Conservation (phyloP, 2,888 invertebrate genomes). For the Troglohyphantes excavatus region DNA sequence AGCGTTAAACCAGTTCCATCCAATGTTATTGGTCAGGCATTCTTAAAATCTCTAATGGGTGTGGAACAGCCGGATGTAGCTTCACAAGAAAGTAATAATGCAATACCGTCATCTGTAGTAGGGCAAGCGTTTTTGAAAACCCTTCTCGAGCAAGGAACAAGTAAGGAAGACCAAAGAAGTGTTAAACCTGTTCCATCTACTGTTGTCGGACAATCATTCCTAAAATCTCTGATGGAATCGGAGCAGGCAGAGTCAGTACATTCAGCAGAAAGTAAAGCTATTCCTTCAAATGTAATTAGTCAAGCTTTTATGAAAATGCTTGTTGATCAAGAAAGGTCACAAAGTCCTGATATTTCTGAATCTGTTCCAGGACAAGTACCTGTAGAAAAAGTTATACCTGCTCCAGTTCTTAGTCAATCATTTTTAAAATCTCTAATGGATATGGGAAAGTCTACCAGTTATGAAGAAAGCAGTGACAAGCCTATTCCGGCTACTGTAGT, state of each 20-base stretch:
- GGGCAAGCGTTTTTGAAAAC: conserved; percentile 69
- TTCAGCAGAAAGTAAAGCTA: conserved; percentile 3
- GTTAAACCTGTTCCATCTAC: conserved; percentile 52
- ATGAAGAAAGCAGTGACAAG: conserved; percentile 18
- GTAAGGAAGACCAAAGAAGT: not conserved
- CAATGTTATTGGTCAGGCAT: conserved; percentile 69
- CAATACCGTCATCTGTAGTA: conserved; percentile 48
- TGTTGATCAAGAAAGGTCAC: not conserved
- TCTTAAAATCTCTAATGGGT: conserved; percentile 58
- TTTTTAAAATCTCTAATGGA: conserved; percentile 67
- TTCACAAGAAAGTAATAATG: not conserved
- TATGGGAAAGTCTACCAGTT: not conserved
- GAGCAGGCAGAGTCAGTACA: not conserved
- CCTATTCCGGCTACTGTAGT: conserved; percentile 61
- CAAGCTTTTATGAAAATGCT: conserved; percentile 52
- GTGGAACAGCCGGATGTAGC: not conserved
- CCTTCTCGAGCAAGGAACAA: conserved; percentile 13
- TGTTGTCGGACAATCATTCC: conserved; percentile 64
- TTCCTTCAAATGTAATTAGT: conserved; percentile 52
- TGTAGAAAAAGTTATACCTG: conserved; percentile 52
- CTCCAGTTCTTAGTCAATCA: conserved; percentile 67
- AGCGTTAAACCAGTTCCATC: conserved; percentile 46
- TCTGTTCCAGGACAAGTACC: conserved; percentile 38
- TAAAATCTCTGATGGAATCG: not conserved
- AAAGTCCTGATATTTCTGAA: conserved; percentile 49